Percentiles rank a stretch among this genome's conserved stretches.
These are phyloP conservation scores for Mycetomoellerius zeteki DNA, from an alignment of 1,140 invertebrate genomes.

Conservation along the genomic window DNA sequence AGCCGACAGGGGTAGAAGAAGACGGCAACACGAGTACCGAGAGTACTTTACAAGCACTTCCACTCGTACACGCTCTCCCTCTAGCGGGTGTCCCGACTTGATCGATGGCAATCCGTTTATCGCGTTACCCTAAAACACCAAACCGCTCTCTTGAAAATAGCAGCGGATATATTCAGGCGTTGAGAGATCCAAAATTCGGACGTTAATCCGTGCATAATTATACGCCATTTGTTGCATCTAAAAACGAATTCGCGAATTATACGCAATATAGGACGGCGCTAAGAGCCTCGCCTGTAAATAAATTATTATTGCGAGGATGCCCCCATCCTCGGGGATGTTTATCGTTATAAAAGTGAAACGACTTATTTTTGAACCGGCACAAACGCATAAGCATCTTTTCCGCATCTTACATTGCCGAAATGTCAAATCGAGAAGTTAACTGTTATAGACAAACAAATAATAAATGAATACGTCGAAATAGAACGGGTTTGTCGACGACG, in stretches of 20 bases:
- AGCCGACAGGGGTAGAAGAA: slow-evolving; percentile 70
- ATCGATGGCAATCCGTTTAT: slow-evolving; percentile 63
- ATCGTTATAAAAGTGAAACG: background rate
- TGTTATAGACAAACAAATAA: background rate
- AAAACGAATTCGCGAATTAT: background rate
- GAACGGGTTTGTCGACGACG: background rate
- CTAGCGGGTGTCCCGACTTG: slow-evolving; percentile 69
- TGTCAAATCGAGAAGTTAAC: background rate
- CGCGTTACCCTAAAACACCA: slow-evolving; percentile 44
- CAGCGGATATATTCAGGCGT: slow-evolving; percentile 9
- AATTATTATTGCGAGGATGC: background rate
- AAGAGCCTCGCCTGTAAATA: background rate
- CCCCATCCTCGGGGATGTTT: slow-evolving; percentile 5
- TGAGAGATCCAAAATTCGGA: background rate
- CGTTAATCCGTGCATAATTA: slow-evolving; percentile 11
- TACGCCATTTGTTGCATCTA: background rate
- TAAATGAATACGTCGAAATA: background rate
- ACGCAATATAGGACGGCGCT: background rate
- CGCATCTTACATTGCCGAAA: background rate
- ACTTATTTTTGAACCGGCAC: background rate
- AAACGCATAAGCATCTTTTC: background rate
- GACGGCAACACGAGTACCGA: slow-evolving; percentile 71
- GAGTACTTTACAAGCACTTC: slow-evolving; percentile 71
- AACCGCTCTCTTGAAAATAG: slow-evolving; percentile 30
- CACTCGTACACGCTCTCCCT: slow-evolving; percentile 54